These are phyloP conservation scores for Takifugu ocellatus DNA, from an alignment of 2,797 vertebrate species.

Conservation along the genomic window DNA sequence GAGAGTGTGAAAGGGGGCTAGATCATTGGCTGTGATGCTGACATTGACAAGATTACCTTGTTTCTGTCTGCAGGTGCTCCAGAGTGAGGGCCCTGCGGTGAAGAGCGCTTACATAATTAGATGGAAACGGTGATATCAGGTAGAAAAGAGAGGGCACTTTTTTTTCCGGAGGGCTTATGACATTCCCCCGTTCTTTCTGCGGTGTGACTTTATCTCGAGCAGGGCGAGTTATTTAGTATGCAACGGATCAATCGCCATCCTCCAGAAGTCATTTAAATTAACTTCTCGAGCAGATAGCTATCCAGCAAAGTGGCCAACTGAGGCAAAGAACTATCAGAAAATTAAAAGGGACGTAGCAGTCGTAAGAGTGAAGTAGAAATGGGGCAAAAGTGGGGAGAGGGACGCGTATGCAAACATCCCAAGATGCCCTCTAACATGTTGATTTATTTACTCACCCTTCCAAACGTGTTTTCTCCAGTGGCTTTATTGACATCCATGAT, in stretches of 20 bases:
- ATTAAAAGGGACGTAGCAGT: slow-evolving; percentile 60
- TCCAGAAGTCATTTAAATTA: slow-evolving; percentile 73
- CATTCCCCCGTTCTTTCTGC: slow-evolving; percentile 54
- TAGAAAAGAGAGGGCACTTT: slow-evolving; percentile 47
- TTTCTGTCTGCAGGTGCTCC: slow-evolving; percentile 34
- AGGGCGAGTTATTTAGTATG: slow-evolving; percentile 64
- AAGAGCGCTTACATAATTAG: slow-evolving; percentile 47
- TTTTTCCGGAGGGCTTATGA: slow-evolving; percentile 36
- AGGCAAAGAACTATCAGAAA: slow-evolving; percentile 68
- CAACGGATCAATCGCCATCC: slow-evolving; percentile 65
- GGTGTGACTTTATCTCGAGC: slow-evolving; percentile 53
- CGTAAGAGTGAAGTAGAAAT: slow-evolving; percentile 55
- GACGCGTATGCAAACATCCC: slow-evolving; percentile 40
- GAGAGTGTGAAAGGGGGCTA: not conserved
- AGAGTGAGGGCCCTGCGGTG: slow-evolving; percentile 39
- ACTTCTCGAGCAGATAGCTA: slow-evolving; percentile 67
- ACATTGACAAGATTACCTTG: slow-evolving; percentile 27
- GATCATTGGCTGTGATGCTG: slow-evolving; percentile 18
- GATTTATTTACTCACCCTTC: slow-evolving; percentile 32
- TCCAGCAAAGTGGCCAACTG: slow-evolving; percentile 57
- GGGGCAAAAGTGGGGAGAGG: slow-evolving; percentile 47
- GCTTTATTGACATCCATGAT: slow-evolving; percentile 24
- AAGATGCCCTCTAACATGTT: slow-evolving; percentile 50
- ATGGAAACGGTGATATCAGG: slow-evolving; percentile 46
- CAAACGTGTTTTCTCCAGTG: slow-evolving; percentile 32